These are phyloP conservation scores for Sebastes wilsoni DNA, from an alignment of 2,797 vertebrate genomes.

Conservation along the genomic window DNA sequence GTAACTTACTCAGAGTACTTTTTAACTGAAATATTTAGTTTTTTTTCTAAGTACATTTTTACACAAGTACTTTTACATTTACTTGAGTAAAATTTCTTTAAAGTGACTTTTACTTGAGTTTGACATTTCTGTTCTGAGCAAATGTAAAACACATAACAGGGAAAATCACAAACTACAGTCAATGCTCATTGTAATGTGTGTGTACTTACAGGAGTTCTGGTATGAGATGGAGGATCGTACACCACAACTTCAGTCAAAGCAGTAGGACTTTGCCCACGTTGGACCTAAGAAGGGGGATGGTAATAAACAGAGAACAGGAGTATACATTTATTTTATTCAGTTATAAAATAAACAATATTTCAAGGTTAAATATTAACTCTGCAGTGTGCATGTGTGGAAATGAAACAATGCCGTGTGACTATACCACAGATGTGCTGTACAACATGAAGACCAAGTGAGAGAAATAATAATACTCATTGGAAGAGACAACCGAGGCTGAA, in stretches of 20 bases:
- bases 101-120: neutral
- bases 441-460: neutral
- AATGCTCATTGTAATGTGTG: neutral
- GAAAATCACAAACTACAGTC: neutral
- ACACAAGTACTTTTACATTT: neutral
- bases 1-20: neutral
- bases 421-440: neutral
- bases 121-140: neutral
- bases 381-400: neutral
- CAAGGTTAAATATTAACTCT: neutral
- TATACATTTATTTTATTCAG: neutral
- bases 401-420: neutral
- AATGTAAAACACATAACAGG: neutral
- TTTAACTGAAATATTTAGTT: neutral
- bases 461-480: neutral
- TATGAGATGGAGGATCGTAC: rapidly evolving
- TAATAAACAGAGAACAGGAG: neutral
- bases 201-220: neutral
- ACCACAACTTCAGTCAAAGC: neutral
- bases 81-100: neutral
- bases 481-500: neutral
- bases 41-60: neutral
- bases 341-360: neutral
- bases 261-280: neutral
- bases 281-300: neutral